These are phyloP conservation scores for Agrilus planipennis DNA, from an alignment of 1,140 invertebrate genomes.

Conservation along the genomic window DNA sequence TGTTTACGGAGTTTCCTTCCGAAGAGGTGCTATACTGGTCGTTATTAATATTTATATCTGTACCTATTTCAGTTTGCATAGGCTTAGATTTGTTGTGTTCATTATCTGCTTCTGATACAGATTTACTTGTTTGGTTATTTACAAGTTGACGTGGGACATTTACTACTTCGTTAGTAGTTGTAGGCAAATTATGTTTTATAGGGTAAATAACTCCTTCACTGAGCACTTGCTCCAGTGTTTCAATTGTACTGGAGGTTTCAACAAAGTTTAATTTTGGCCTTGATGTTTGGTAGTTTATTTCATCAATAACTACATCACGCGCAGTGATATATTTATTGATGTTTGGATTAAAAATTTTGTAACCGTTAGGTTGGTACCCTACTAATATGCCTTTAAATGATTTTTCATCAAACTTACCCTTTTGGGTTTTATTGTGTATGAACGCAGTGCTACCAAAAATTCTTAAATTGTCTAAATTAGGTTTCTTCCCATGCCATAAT, in stretches of 20 bases:
- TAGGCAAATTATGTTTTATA: no score
- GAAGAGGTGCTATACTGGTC: no score
- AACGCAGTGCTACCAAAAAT: conserved; percentile 1
- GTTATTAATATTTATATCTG: no score
- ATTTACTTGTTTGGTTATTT: no score
- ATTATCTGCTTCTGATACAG: no score
- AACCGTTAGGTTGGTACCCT: neutral
- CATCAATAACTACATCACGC: neutral
- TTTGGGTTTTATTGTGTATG: conserved; percentile 1
- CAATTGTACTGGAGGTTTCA: neutral
- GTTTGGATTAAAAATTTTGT: neutral
- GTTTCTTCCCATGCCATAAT: conserved; percentile 10
- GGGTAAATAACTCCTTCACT: no score
- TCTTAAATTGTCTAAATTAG: neutral
- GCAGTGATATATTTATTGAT: neutral
- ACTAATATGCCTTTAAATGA: conserved; percentile 1
- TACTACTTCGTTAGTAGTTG: no score
- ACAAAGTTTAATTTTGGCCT: neutral
- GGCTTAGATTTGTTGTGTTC: no score
- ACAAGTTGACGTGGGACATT: no score
- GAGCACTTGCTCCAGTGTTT: no score
- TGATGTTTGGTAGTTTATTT: neutral
- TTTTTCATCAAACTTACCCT: conserved; percentile 2
- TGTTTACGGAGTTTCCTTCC: no score
- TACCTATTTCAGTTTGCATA: no score